Base-by-base conservation (phyloP, 2,113 vertebrate genomes). In the Syngnathus typhle region DNA sequence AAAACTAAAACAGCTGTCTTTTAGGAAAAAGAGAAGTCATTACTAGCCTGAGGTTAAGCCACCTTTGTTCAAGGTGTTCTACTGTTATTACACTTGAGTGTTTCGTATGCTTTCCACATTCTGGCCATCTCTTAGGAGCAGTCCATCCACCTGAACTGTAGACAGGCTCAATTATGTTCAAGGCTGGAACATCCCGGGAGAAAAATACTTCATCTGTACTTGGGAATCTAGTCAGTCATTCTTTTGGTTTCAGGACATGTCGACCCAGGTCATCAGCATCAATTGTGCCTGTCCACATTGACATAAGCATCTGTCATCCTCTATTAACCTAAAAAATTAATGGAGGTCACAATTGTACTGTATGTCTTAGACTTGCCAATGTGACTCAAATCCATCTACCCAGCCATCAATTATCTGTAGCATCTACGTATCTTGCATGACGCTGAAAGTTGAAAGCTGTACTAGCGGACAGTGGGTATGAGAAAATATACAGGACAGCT, bases 121-220 rank as follows among this genome's bases (percentile, higher is more conserved):
- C 72, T 72, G 70, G 68, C 67, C 76, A 56, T 63, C 58, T 70
- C 75, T 55, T 69, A 67, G 77, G 71, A 78, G 70, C 78, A 73
- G 70, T 76, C 79, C 65, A 72, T 86, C 81, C 74, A 81, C 68
- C 61, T 69, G 72, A 71, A 68, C 81, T 66, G 72, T 70, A 70
- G 77, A 80, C 74, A 74, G 70, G 54, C 76, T 83, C 69, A 54
- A 84, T 85, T 84, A 82, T 77, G 75, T 87, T 76, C 72, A 75
- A 80, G 79, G 83, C 78, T 78, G 58, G 70, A 74, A 71, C 65
- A 67, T 83, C 82, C 82, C 74, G 12, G 49, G 77, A 74, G 78
- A 15, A 70, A 75, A 84, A 81, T 78, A 82, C 76, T 77, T 82
- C 69, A 74, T 77, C 73, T 79, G 55, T 71, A 78, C 79, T 71